Evolutionary conservation across 2,113 vertebrate species (phyloP).

Genomic region (Lophochroa leadbeateri): DNA sequence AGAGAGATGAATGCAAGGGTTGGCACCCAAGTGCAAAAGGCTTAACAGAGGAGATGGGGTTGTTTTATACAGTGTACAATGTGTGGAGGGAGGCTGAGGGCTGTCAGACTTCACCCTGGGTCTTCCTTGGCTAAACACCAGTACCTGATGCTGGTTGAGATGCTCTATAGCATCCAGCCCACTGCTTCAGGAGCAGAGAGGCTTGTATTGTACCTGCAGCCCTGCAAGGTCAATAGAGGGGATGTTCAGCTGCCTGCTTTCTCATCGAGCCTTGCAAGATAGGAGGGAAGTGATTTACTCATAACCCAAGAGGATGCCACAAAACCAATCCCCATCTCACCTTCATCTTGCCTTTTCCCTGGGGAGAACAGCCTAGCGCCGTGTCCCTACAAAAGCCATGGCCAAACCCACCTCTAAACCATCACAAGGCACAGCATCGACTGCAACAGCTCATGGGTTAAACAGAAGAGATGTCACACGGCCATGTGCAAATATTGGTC

Average conservation of each 20-base stretch:
- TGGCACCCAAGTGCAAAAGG: not conserved
- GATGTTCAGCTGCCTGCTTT: not conserved
- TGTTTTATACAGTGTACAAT: accelerated
- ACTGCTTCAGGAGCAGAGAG: not conserved
- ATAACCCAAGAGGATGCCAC: not conserved
- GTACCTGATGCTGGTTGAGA: not conserved
- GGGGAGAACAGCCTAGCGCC: not conserved
- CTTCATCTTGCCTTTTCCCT: not conserved
- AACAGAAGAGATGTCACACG: not conserved
- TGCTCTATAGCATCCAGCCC: not conserved
- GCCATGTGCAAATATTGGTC: not conserved
- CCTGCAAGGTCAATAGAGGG: not conserved
- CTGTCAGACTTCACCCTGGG: not conserved
- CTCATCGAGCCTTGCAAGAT: not conserved
- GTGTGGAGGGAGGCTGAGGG: not conserved
- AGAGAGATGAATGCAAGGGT: not conserved
- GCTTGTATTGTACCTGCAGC: not conserved
- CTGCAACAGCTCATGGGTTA: not conserved
- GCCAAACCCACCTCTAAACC: not conserved
- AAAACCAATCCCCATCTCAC: not conserved
- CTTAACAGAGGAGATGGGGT: too few relatives aligned
- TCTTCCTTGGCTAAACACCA: not conserved
- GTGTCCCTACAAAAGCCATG: not conserved
- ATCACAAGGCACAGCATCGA: accelerated
- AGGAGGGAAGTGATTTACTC: not conserved